These are phyloP conservation scores for Hirundichthys speculiger DNA, from an alignment of 2,113 vertebrate genomes.

Conservation along the genomic window DNA sequence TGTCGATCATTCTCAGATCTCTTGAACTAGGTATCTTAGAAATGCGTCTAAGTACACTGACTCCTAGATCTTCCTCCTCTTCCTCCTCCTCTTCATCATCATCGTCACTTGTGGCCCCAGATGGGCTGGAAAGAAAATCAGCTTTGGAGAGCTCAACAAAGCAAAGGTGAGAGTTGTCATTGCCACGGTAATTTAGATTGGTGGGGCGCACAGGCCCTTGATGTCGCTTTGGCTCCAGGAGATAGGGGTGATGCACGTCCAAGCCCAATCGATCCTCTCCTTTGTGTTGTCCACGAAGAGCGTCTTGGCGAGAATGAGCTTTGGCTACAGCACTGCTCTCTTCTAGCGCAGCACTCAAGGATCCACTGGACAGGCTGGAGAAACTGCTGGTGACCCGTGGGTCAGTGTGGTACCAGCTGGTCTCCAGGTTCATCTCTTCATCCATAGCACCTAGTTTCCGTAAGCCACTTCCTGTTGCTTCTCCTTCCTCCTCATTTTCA, in stretches of 20 bases:
- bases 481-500: constrained; percentile 65
- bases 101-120: constrained; percentile 69
- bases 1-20: constrained; percentile 78
- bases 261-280: constrained; percentile 74
- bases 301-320: constrained; percentile 32
- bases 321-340: constrained; percentile 73
- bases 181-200: constrained; percentile 60
- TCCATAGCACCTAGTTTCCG: constrained; percentile 60
- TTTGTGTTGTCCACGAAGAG: constrained; percentile 56
- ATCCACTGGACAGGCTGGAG: constrained; percentile 91
- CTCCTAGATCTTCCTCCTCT: constrained; percentile 52
- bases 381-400: constrained; percentile 87
- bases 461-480: constrained; percentile 62
- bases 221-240: constrained; percentile 73
- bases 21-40: constrained; percentile 77
- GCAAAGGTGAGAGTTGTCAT: constrained; percentile 76
- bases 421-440: constrained; percentile 75
- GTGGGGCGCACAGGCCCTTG: constrained; percentile 57
- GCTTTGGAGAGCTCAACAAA: constrained; percentile 81
- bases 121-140: constrained; percentile 62
- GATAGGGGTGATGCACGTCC: constrained; percentile 77
- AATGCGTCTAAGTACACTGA: constrained; percentile 65
- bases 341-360: constrained; percentile 88
- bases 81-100: constrained; percentile 61
- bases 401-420: constrained; percentile 86